Base-by-base conservation (phyloP, 2,113 vertebrate genomes). In the Ascaphus truei region DNA sequence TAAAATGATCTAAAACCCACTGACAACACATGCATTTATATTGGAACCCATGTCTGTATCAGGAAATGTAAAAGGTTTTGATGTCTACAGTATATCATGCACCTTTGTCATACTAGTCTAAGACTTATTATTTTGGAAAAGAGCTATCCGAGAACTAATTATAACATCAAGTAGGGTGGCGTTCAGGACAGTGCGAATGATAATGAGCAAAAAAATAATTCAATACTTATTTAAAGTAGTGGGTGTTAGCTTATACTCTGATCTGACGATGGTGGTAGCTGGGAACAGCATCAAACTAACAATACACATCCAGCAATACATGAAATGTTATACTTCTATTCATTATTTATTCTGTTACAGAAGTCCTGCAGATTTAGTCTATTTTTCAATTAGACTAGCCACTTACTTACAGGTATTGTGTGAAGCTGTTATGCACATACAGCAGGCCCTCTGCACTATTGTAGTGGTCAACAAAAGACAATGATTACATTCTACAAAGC, bases 391-490 rank as follows among this genome's bases (percentile, higher is more conserved):
- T 91, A 90, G 81, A 87, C 84, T 81, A 79, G 60, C 86, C 93
- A 91, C 86, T 90, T 88, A 87, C 83, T 90, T 86, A 85, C 73
- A 80, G 82, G 90, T 90, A 92, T 91, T 92, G 84, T 92, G 78
- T 73, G 56, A 22, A 60, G 81, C 83, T 79, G 81, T 73, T 82
- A 76, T 83, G 81, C 66, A 48, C 78, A 81, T 72, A 72, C 74
- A 52, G 81, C 80, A 73, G 82, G 85, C 85, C 86, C 89, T 89
- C 83, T 76, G 78, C 75, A 72, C 84, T 80, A 92, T 95, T 94
- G 91, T 96, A 65, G 81, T 84, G 73, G 76, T 79, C 81, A 84
- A 96, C 92, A 96, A 96, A 95, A 91, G 92, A 95, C 92, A 95
- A 95, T 94, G 86, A 96, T 87, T 92, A 83, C 83, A 90, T 90